A percentile compares a stretch with the other conserved stretches of the same genome.
Conservation (phyloP, 2,888 invertebrate species). For the Macrosoma leucophasiata region DNA sequence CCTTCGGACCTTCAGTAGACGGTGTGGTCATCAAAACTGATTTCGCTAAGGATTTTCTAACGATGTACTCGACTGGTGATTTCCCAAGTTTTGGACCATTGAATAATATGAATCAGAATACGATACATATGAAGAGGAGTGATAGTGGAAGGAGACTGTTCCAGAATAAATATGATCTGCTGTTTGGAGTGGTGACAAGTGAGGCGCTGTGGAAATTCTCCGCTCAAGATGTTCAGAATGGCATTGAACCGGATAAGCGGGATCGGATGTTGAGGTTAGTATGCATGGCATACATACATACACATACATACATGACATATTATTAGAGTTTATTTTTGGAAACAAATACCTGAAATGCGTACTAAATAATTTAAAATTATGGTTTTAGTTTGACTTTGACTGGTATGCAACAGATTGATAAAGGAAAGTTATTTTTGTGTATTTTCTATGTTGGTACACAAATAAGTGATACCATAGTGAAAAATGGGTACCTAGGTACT, state of each 20-base stretch:
- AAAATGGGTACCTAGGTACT: no score
- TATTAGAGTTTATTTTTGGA: no score
- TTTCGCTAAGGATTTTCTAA: conserved; percentile 86
- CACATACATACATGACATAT: no score
- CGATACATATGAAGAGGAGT: conserved; percentile 77
- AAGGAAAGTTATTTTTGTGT: no score
- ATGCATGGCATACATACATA: no score
- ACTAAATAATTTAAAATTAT: no score
- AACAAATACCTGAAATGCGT: no score
- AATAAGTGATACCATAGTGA: no score
- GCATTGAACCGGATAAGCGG: conserved; percentile 90
- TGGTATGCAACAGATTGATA: no score
- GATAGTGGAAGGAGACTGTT: conserved; percentile 77
- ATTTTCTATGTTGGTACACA: no score
- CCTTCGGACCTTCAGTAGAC: conserved; percentile 95
- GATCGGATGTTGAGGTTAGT: conserved; percentile 84
- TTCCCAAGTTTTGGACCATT: conserved; percentile 78
- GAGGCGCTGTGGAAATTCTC: conserved; percentile 95
- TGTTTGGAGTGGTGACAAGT: conserved; percentile 93
- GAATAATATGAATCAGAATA: conserved; percentile 71
- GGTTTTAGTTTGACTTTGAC: no score
- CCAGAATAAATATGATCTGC: conserved; percentile 84
- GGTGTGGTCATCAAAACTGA: conserved; percentile 94
- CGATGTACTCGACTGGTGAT: conserved; percentile 80
- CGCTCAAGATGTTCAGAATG: conserved; percentile 86